Conservation (phyloP, 2,113 vertebrate species). For the Noturus placidus region DNA sequence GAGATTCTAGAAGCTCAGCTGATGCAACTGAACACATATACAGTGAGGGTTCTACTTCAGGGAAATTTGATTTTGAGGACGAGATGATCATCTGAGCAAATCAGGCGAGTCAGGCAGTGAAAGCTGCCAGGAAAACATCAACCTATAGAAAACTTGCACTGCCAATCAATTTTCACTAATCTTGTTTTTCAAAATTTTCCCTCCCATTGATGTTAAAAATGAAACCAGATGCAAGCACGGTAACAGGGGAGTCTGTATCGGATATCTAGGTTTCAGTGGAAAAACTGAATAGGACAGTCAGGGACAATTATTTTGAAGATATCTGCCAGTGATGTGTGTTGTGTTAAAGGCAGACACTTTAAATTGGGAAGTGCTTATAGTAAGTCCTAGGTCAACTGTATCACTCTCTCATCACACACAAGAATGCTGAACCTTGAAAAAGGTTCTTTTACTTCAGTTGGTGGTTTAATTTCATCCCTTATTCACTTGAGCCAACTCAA, state of each 20-base stretch:
- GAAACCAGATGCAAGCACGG: conserved; percentile 41
- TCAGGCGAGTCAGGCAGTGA: conserved; percentile 65
- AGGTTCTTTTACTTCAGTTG: not conserved
- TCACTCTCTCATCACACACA: not conserved
- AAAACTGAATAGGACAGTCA: conserved; percentile 15
- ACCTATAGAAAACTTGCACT: conserved; percentile 61
- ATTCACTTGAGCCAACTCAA: not conserved
- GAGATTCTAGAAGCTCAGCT: conserved; percentile 75
- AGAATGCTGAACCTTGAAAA: not conserved
- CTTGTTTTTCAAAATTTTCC: conserved; percentile 46
- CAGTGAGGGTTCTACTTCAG: conserved; percentile 68
- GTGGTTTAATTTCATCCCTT: not conserved
- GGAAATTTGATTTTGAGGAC: conserved; percentile 87
- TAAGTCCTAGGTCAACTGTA: not conserved
- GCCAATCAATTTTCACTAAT: conserved; percentile 66
- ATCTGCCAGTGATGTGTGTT: not conserved
- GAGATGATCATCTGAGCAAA: conserved; percentile 79
- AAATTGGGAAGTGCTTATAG: conserved; percentile 11
- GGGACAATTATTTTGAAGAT: conserved; percentile 10
- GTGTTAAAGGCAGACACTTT: conserved; percentile 3
- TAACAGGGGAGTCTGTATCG: conserved; percentile 2
- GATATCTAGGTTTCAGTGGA: conserved; percentile 16
- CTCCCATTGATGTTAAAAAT: conserved; percentile 32
- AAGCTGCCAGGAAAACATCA: conserved; percentile 67
- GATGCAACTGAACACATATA: conserved; percentile 68